Evolutionary conservation across 2,888 invertebrate genomes (phyloP), one percentile per base, ranked within the genome.

Genomic region (Hyles lineata): DNA sequence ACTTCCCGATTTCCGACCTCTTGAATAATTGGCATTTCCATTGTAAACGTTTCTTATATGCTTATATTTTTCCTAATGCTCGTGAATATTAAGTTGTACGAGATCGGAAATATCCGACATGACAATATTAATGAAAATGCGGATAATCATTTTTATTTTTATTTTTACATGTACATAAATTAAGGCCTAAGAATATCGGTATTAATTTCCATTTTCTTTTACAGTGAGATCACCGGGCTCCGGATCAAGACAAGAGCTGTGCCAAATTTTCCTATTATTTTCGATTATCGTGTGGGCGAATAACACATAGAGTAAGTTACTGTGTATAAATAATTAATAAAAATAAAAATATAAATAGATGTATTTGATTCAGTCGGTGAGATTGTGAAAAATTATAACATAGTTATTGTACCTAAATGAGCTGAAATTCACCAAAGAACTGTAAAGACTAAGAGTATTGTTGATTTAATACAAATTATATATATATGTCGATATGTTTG

Each of bases 401-500:
- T 82, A 84, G 79, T 78, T 81, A 83, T 78, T 79, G 77, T 88
- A 90, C 87, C 87, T 87, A 90, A 92, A 91, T 83, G 92, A 93
- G 93, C 93, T 93, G 88, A 90, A 85, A 83, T 92, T 89, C 89
- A 93, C 94, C 94, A 94, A 94, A 94, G 90, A 92, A 88, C 77
- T 93, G 93, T 93, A 92, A 92, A 94, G 90, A 92, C 87, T 86
- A 93, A 92, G 89, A 84, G 87, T 90, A 94, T 92, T 94, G 94
- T 94, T 94, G 94, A 93, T 94, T 94, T 94, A 94, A 94, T 94
- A 94, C 92, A 94, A 93, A 94, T 92, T 93, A 93, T 92, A 89
- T 87, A 89, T 87, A 88, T 92, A 92, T 93, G 93, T 93, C 90
- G 77, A 79, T 82, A 71, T 70, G 61, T 74, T 80, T 78, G 83